These are phyloP conservation scores for Carlito syrichta DNA, from an alignment of 2,113 vertebrate species.

Conservation along the genomic window DNA sequence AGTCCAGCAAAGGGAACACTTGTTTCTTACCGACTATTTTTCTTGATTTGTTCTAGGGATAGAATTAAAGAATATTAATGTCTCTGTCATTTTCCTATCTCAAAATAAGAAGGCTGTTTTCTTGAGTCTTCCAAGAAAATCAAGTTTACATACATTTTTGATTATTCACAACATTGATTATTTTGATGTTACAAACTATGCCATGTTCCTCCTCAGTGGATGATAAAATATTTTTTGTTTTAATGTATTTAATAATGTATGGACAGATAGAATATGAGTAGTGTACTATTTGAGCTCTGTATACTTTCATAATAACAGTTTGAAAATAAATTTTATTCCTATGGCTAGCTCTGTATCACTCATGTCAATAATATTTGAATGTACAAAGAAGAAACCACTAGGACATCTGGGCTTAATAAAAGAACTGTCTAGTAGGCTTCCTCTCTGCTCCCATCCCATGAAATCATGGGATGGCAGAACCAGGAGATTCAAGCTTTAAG, in stretches of 20 bases:
- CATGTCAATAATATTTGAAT: not conserved
- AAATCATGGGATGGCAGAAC: not conserved
- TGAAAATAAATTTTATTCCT: not conserved
- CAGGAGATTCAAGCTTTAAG: not conserved
- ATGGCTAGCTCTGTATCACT: not conserved
- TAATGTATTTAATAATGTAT: not conserved
- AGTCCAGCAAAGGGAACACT: not conserved
- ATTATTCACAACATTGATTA: not conserved
- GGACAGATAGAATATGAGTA: not conserved
- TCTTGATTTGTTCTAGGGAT: not conserved
- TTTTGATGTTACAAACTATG: not conserved
- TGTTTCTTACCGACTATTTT: not conserved
- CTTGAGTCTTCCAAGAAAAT: not conserved
- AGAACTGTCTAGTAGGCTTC: not conserved
- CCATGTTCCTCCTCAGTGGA: not conserved
- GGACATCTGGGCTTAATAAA: not conserved
- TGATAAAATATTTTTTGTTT: not conserved
- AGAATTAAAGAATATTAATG: not conserved
- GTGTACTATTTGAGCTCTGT: not conserved
- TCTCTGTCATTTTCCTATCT: not conserved
- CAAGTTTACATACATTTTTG: not conserved
- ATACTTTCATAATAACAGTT: not conserved
- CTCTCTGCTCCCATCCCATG: not conserved
- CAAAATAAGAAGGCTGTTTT: not conserved
- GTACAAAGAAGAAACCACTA: not conserved